Base-by-base conservation (phyloP, 2,888 invertebrate species). In the Andrena dorsata region DNA sequence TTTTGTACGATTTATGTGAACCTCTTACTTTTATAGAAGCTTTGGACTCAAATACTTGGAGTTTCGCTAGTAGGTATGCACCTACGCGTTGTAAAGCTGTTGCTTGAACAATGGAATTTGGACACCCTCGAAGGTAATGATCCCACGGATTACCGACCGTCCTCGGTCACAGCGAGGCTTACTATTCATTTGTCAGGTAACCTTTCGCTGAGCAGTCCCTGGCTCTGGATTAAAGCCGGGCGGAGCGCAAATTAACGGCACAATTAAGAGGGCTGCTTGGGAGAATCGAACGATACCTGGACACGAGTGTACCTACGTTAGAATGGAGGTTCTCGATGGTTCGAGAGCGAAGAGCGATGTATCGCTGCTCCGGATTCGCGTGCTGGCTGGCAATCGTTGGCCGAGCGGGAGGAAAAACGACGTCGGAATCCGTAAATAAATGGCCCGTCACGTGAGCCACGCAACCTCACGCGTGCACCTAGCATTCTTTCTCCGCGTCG, bases 141-240 rank as follows among this genome's bases (percentile, higher is more conserved):
- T 78, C 66, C 66, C 47, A 47, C 32, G 68, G 75, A 78, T 78
- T 75, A 75, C 41, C 30, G 23, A 41, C 10, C n/a, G 26, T 23
- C 66, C 23, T 23, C 41, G 66, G 35, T 49, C n/a, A 47, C 10
- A 30, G 13, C 10, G n/a, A 16, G 65, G 77, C 35, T 64, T 60
- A 7, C 74, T 7, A 66, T 66, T 77, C 74, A 53, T 74, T 77
- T 77, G 74, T 66, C 66, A 8, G 51, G 8, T 2, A 74, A 28
- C 56, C 16, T 66, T 66, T 66, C 41, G 28, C 8, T 20, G 64
- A 28, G 30, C n/a, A 35, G 30, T 69, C 26, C 32, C 69, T 10
- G 47, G 30, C 16, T 16, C 56, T 32, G 73, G 58, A 49, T 77
- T 49, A 35, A n/a, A 35, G 13, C 10, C 4, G 10, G 23, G 6